phyloP scores from a whole-genome alignment of 2,888 invertebrate genomes.

The Carcina quercana region DNA sequence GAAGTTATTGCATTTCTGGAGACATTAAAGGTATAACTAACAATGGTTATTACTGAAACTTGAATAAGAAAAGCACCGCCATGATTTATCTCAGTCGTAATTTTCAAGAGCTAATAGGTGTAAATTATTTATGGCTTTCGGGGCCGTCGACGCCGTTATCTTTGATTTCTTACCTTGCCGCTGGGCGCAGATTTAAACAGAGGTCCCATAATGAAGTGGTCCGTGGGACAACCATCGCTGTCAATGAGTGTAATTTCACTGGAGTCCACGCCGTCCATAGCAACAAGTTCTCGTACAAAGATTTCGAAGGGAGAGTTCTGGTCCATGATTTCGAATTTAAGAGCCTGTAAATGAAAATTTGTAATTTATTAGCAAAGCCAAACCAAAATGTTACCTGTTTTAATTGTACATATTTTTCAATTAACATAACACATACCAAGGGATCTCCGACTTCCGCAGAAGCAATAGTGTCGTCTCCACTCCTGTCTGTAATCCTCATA shows the following conservation, averaged over 20 bases:
- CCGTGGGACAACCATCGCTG: slow-evolving; percentile 93
- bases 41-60: slow-evolving; percentile 4
- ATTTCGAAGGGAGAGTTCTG: slow-evolving; percentile 96
- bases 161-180: slow-evolving; percentile 78
- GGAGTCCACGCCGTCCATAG: slow-evolving; percentile 94
- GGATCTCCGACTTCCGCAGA: slow-evolving; percentile 96
- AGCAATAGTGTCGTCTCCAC: slow-evolving; percentile 87
- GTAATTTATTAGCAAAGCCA: background rate
- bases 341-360: slow-evolving; percentile 71
- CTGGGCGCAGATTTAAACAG: slow-evolving; percentile 86
- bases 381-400: background rate
- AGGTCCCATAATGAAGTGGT: slow-evolving; percentile 95
- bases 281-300: slow-evolving; percentile 94
- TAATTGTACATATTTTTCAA: background rate
- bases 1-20: background rate
- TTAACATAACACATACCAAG: slow-evolving; percentile 55
- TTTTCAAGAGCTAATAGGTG: slow-evolving; percentile 5
- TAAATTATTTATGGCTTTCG: slow-evolving; percentile 11
- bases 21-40: slow-evolving; percentile 4
- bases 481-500: slow-evolving; percentile 92
- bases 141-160: slow-evolving; percentile 10
- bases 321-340: slow-evolving; percentile 94
- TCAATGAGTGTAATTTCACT: slow-evolving; percentile 95
- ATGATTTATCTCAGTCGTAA: slow-evolving; percentile 8
- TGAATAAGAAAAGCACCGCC: background rate